Evolutionary conservation across 2,797 vertebrate genomes (phyloP), one percentile per base, ranked within the genome.

Genomic region (Ambastaia sidthimunki): DNA sequence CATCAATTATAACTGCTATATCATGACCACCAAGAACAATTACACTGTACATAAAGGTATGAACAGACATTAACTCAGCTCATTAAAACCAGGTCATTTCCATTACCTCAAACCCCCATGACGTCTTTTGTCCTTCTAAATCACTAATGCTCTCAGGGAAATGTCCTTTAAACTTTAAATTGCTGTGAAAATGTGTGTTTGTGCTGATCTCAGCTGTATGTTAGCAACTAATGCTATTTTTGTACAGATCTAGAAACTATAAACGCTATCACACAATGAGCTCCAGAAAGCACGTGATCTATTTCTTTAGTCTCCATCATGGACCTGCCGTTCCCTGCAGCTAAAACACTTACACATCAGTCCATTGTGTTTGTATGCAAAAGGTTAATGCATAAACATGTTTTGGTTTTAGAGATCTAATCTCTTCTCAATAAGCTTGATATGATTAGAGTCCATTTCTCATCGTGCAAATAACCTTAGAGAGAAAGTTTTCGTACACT

Each of bases 1-100:
- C 81, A 76, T 68, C 77, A 47, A 62, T 84, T 83, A 74, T 88
- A 90, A 90, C 92, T 81, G 88, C 79, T 83, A 16, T 63, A 62
- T 69, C n/a, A 23, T 75, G 82, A 83, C 70, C 57, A 80, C 25
- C 54, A 86, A 19, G 79, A 85, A 82, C 78, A 76, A 71, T 67
- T 68, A 76, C 81, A 80, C 82, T 88, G 82, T 81, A 85, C 76
- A 82, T 85, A 88, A 84, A 82, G 86, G 78, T 25, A 83, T 65
- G 83, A 83, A 85, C 89, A 88, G 80, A 85, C 80, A 92, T 91
- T 90, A 90, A 85, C 84, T 87, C 68, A 80, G 86, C 87, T 91
- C 85, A 92, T 93, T 91, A 91, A 34, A 80, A 83, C 80, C 74
- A 78, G 63, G 86, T 31, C 63, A 82, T 34, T 52, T 37, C 34